Evolutionary conservation across 1,140 invertebrate species (phyloP).

Genomic region (Carposina sasakii): DNA sequence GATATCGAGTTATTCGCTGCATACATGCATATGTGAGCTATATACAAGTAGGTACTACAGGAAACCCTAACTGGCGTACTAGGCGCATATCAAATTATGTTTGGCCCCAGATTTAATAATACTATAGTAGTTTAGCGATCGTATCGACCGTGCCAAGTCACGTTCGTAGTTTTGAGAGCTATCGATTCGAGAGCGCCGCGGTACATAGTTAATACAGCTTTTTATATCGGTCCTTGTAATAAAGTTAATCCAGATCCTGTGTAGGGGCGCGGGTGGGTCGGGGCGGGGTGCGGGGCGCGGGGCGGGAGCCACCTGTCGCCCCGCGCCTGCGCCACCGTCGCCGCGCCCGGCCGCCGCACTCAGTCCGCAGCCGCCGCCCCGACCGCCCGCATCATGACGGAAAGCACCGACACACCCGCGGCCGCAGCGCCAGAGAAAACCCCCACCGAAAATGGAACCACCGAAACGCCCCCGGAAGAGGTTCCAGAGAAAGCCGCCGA

Average conservation of each 20-base stretch:
- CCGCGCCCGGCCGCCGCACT: constrained; percentile 46
- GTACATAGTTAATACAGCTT: constrained; percentile 34
- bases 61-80: no score
- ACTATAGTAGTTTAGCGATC: constrained; percentile 27
- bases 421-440: constrained; percentile 67
- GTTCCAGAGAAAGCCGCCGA: constrained; percentile 63
- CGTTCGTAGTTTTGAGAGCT: constrained; percentile 32
- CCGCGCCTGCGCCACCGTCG: constrained; percentile 31
- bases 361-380: no score
- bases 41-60: no score
- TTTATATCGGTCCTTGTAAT: constrained; percentile 53
- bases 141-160: constrained; percentile 57
- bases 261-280: no score
- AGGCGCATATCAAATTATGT: no score
- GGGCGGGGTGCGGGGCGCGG: constrained; percentile 37
- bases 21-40: no score
- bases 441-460: constrained; percentile 67
- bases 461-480: constrained; percentile 69
- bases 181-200: constrained; percentile 14
- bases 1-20: no score
- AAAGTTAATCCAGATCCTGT: constrained; percentile 63
- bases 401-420: constrained; percentile 67
- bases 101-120: no score
- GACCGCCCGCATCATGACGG: constrained; percentile 54
- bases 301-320: constrained; percentile 44